A percentile compares a stretch with the other conserved stretches of the same genome.
These are phyloP conservation scores for Boulengeromyrus knoepffleri DNA, from an alignment of 2,113 vertebrate species.

Conservation along the genomic window DNA sequence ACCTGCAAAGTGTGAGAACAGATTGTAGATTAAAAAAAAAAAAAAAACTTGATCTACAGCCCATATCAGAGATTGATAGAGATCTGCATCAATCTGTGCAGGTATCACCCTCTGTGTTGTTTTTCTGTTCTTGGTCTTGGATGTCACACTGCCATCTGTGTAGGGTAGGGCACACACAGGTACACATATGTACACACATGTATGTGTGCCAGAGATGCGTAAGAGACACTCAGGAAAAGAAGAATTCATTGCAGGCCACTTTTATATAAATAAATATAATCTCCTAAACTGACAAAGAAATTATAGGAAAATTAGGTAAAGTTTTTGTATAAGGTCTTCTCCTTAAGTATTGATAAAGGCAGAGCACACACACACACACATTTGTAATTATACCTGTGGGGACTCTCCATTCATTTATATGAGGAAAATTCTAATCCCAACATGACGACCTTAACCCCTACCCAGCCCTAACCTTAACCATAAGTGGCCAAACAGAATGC, in stretches of 20 bases:
- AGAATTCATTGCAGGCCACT: background rate
- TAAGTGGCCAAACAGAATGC: too few species aligned
- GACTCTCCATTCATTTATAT: background rate
- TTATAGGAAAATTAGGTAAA: background rate
- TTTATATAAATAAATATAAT: background rate
- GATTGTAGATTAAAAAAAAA: background rate
- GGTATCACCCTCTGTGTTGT: background rate
- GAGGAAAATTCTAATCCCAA: background rate
- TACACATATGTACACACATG: background rate
- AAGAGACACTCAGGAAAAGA: background rate
- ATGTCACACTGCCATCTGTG: background rate
- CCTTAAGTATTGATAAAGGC: background rate
- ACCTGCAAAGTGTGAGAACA: background rate
- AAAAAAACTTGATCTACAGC: background rate
- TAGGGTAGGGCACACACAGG: background rate
- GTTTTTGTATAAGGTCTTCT: background rate
- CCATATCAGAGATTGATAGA: background rate
- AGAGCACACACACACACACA: background rate
- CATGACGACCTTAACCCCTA: background rate
- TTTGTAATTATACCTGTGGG: too few species aligned
- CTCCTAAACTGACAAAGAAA: background rate
- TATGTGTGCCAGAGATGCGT: background rate
- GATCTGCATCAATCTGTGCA: background rate
- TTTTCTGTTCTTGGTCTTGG: background rate
- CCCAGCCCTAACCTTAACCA: too few species aligned